Conservation (phyloP, 1,140 invertebrate species). For the Arion vulgaris region DNA sequence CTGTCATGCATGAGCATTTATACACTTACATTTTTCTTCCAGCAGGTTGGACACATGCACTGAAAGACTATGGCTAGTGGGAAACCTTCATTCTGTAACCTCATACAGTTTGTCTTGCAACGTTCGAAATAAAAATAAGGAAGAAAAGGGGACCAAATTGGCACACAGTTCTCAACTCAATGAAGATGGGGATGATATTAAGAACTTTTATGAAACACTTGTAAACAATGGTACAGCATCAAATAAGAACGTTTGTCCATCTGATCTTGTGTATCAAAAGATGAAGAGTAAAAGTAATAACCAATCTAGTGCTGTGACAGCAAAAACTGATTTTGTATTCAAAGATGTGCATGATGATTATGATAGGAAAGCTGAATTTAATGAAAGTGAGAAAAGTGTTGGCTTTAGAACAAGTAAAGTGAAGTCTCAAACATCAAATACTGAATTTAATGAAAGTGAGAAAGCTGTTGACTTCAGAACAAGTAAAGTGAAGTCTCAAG, state of each 20-base stretch:
- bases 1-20: too few species aligned
- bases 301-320: background rate
- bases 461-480: too few species aligned
- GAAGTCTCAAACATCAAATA: background rate
- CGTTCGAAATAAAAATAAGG: background rate
- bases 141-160: background rate
- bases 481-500: too few species aligned
- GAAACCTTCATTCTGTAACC: constrained; percentile 3
- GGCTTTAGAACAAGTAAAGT: background rate
- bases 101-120: constrained; percentile 28
- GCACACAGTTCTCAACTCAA: background rate
- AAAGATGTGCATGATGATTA: background rate
- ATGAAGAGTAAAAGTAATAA: background rate
- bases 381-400: background rate
- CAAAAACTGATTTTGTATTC: background rate
- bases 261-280: background rate
- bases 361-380: background rate
- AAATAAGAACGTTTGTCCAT: background rate
- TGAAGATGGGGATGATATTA: constrained; percentile 11
- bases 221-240: background rate
- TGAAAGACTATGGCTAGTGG: background rate
- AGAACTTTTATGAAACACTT: constrained; percentile 27
- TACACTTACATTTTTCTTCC: too few species aligned
- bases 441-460: background rate
- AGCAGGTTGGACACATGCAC: too few species aligned